Percentiles rank a stretch among this genome's conserved stretches.
phyloP scores from a whole-genome alignment of 2,113 vertebrate genomes.

The Xenopus borealis region DNA sequence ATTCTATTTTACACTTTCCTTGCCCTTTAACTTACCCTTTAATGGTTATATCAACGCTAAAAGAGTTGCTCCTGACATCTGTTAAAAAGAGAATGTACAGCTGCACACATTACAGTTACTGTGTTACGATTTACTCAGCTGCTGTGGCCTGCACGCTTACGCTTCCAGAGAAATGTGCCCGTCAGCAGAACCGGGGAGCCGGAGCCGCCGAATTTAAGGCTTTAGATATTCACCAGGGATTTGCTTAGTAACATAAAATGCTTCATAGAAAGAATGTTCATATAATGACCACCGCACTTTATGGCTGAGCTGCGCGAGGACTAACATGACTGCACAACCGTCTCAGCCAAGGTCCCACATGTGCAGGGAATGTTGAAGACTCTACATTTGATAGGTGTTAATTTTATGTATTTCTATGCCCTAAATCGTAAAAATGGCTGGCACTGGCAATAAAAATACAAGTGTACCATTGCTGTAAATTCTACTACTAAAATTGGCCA shows the following conservation, averaged over 20 bases:
- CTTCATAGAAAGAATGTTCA: constrained; percentile 1
- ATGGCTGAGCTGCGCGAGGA: background rate
- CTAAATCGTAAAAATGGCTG: no score
- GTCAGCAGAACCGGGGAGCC: constrained; percentile 11
- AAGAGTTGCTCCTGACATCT: no score
- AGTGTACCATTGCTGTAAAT: no score
- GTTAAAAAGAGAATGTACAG: background rate
- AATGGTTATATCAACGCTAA: no score
- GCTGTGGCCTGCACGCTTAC: constrained; percentile 21
- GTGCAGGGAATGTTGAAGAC: no score
- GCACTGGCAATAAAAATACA: no score
- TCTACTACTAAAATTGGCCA: no score
- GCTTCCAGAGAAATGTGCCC: constrained; percentile 16
- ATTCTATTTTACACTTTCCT: no score
- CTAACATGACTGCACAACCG: background rate
- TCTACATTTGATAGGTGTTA: no score
- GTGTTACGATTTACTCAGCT: constrained; percentile 37
- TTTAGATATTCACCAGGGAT: background rate
- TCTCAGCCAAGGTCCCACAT: no score
- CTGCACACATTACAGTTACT: background rate
- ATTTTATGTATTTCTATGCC: no score
- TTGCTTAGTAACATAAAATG: background rate
- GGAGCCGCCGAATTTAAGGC: background rate
- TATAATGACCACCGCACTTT: background rate
- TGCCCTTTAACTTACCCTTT: no score